These are phyloP conservation scores for Chymomyza amoena DNA, from an alignment of 2,888 invertebrate species.

Conservation along the genomic window DNA sequence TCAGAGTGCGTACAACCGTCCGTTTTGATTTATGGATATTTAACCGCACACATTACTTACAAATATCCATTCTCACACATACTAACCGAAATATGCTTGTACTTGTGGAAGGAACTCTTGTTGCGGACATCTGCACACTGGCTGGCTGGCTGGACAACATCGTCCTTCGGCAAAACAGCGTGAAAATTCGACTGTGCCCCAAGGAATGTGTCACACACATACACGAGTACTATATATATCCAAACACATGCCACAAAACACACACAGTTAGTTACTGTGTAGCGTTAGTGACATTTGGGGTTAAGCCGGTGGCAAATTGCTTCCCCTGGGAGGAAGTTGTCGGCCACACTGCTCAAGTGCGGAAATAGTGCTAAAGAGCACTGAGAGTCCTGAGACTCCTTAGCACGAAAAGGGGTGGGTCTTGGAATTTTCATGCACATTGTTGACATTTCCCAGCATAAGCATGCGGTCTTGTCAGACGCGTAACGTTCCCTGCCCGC, in stretches of 20 bases:
- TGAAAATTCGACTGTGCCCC: constrained; percentile 44
- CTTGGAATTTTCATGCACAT: constrained; percentile 73
- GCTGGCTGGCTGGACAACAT: constrained; percentile 7
- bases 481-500: constrained; percentile 19
- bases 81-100: constrained; percentile 45
- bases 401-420: constrained; percentile 30
- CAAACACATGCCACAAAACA: constrained; percentile 49
- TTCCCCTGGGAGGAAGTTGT: constrained; percentile 74
- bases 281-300: constrained; percentile 46
- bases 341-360: constrained; percentile 38
- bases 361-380: constrained; percentile 45
- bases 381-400: neutral
- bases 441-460: constrained; percentile 76
- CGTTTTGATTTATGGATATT: constrained; percentile 78
- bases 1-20: constrained; percentile 44
- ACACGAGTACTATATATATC: neutral
- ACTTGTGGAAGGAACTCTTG: constrained; percentile 20
- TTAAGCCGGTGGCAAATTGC: constrained; percentile 66
- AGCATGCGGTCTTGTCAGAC: constrained; percentile 67
- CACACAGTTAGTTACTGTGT: constrained; percentile 43
- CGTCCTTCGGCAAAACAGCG: constrained; percentile 38
- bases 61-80: constrained; percentile 25
- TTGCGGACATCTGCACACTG: constrained; percentile 35
- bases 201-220: constrained; percentile 52
- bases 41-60: constrained; percentile 75